Conservation (phyloP, 2,113 vertebrate genomes). For the Trinectes maculatus region DNA sequence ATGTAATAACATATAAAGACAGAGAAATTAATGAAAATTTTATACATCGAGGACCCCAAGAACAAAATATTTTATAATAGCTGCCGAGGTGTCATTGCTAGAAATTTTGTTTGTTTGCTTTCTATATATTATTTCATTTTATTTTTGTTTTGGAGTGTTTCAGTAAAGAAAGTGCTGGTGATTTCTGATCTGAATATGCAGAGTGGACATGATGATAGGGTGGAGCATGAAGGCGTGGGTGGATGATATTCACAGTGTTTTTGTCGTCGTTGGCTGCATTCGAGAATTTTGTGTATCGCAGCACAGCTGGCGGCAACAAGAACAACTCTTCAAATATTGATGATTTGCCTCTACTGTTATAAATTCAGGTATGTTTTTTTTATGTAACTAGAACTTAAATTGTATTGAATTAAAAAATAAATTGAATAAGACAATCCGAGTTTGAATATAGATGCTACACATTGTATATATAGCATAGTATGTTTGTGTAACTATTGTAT, state of each 20-base stretch:
- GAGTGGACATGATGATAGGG: conserved; percentile 38
- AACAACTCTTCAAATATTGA: conserved; percentile 2
- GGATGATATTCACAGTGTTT: conserved; percentile 18
- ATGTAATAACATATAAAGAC: background rate
- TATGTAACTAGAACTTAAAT: background rate
- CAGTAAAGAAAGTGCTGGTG: background rate
- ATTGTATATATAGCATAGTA: background rate
- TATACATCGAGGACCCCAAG: background rate
- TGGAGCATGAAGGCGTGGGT: conserved; percentile 62
- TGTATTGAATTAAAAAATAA: background rate
- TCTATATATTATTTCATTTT: background rate
- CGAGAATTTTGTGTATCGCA: conserved; percentile 7
- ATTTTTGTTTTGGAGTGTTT: background rate
- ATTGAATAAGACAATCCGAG: background rate
- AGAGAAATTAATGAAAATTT: background rate
- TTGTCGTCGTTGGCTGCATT: conserved; percentile 3
- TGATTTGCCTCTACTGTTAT: conserved; percentile 7
- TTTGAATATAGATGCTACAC: background rate
- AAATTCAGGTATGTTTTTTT: conserved; percentile 54
- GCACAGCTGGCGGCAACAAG: conserved; percentile 34
- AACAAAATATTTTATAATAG: too few relatives aligned
- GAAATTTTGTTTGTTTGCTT: background rate
- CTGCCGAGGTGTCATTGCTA: too few relatives aligned
- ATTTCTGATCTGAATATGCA: conserved; percentile 38
- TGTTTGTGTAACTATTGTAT: background rate